phyloP scores from a whole-genome alignment of 2,888 invertebrate genomes.

The Icerya purchasi region DNA sequence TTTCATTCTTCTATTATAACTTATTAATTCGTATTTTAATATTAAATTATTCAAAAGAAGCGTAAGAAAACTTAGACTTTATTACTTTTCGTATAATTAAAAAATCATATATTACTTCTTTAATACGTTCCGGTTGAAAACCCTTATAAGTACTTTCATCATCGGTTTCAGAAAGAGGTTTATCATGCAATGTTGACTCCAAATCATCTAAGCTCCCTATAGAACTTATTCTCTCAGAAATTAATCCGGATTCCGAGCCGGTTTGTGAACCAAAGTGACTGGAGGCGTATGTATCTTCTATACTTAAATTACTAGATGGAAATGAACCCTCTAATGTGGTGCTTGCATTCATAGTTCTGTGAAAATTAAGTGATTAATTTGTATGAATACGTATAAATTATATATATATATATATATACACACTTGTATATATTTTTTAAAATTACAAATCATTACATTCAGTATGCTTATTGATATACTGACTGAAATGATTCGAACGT shows the following conservation, averaged over 20 bases:
- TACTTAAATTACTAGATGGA: constrained; percentile 25
- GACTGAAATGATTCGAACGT: too few species aligned
- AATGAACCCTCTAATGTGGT: constrained; percentile 12
- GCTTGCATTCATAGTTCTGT: neutral
- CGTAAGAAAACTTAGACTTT: neutral
- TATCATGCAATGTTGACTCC: constrained; percentile 18
- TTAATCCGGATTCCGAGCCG: constrained; percentile 21
- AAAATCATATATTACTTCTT: constrained; percentile 18
- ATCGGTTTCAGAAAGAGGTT: constrained; percentile 23
- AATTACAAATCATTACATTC: too few species aligned
- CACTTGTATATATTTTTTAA: too few species aligned
- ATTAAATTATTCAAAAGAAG: neutral
- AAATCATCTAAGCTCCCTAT: constrained; percentile 20
- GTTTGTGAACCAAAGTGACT: constrained; percentile 20
- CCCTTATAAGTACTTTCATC: constrained; percentile 23
- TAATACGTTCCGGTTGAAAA: constrained; percentile 21
- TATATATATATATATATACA: too few species aligned
- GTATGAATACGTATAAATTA: too few species aligned
- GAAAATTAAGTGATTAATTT: too few species aligned
- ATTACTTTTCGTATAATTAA: neutral
- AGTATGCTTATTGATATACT: too few species aligned
- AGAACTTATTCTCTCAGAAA: constrained; percentile 13
- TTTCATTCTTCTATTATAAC: neutral
- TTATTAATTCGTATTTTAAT: too few species aligned
- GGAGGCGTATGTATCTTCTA: constrained; percentile 16